Base-by-base conservation (phyloP, 2,888 invertebrate species). In the Drosophila emarginata region DNA sequence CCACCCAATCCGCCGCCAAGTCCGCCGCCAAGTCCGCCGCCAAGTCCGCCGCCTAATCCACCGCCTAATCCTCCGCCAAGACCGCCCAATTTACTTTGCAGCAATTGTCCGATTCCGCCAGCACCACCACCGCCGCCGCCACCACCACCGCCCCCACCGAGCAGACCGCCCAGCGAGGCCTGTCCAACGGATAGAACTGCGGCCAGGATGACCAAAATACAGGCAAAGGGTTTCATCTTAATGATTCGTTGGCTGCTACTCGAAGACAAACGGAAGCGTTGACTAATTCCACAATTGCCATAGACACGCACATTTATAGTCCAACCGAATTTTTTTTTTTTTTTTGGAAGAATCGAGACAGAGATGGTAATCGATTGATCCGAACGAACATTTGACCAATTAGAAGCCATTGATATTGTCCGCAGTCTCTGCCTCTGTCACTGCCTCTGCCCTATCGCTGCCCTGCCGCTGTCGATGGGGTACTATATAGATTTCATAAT, bases 211-310 rank as follows among this genome's bases (percentile, higher is more conserved):
- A 89, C 77, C 71, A 89, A 69, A 64, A 87, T 65, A 75, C 83
- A 81, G 67, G 74, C 62, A 66, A 89, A 89, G 36, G 78, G 79
- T 75, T 83, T 90, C 90, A 90, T 90, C 23, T 64, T 59, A 14
- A 14, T 14, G 64, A 71, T 56, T 59, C 52, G 62, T 58, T 70
- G 59, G 45, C 66, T 50, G 58, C 72, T 74, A 74, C 56, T 85
- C 67, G 68, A 80, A 79, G 72, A 62, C 71, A 67, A 78, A 75
- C 76, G 75, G 76, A 78, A 79, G 76, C 78, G 75, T 74, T 83
- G 77, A 90, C 89, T 90, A 88, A 87, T 79, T 72, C 70, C 74
- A 67, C 23, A 62, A 63, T 9, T 28, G 32, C 39, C 23, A 53
- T 45, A 76, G 23, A 67, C 71, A 61, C 77, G 78, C 78, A 72